Conservation (phyloP, 2,888 invertebrate genomes). For the Cylindroiulus punctatus region DNA sequence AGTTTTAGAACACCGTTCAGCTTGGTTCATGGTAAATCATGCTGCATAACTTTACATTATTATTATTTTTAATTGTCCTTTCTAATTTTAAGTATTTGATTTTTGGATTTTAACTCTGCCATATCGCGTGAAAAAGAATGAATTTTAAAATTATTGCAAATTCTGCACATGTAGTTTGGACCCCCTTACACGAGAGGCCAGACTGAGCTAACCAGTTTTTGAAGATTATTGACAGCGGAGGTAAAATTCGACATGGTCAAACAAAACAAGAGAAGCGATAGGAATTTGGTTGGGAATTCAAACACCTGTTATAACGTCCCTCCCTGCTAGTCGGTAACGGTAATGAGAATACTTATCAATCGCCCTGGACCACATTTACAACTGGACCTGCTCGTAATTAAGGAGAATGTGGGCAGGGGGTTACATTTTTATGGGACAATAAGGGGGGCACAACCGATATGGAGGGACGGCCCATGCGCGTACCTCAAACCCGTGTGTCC, state of each 20-base stretch:
- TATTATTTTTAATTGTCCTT: no score
- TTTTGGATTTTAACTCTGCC: no score
- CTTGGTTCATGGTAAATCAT: no score
- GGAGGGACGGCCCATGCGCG: not conserved
- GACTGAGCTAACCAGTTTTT: not conserved
- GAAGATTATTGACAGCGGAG: not conserved
- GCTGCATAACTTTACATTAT: no score
- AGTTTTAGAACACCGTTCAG: no score
- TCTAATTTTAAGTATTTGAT: no score
- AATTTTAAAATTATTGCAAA: no score
- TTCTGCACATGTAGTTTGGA: no score
- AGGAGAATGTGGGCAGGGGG: not conserved
- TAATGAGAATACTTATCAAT: not conserved
- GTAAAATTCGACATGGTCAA: not conserved
- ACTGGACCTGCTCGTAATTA: not conserved
- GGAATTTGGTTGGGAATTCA: slow-evolving; percentile 7
- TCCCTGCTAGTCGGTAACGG: not conserved
- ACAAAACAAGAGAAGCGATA: not conserved
- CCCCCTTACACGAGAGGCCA: no score
- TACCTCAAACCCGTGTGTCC: not conserved
- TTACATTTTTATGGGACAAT: not conserved
- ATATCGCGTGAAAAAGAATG: no score
- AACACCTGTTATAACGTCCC: not conserved
- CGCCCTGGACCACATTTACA: not conserved
- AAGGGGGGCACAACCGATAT: not conserved